Evolutionary conservation across 2,113 vertebrate genomes (phyloP).

Genomic region (Cromileptes altivelis): DNA sequence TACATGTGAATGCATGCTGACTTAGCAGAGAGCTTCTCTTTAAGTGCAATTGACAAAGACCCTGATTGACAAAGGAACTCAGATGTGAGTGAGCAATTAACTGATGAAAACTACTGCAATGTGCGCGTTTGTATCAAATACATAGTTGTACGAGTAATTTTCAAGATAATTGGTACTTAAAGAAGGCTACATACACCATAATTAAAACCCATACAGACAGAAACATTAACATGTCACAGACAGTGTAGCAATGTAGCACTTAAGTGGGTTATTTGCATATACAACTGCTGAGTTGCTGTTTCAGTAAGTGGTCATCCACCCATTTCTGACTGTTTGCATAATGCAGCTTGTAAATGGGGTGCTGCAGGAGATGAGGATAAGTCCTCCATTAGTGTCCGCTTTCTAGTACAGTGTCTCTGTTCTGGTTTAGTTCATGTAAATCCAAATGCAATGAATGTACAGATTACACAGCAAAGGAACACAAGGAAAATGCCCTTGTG

Average conservation of each 20-base stretch:
- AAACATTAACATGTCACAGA: neutral
- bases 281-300: slow-evolving; percentile 3
- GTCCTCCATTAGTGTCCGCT: slow-evolving; percentile 17
- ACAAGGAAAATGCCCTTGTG: too few relatives aligned
- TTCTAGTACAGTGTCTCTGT: neutral
- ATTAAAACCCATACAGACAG: neutral
- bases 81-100: neutral
- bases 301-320: slow-evolving; percentile 14
- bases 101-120: neutral
- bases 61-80: neutral
- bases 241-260: neutral
- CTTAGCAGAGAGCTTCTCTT: neutral
- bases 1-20: neutral
- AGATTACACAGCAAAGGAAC: too few relatives aligned
- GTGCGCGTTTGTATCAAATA: neutral
- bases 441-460: too few relatives aligned
- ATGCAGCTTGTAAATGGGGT: slow-evolving; percentile 20
- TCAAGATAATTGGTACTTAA: neutral
- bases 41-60: neutral
- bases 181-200: neutral
- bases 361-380: neutral
- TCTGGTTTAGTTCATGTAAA: neutral
- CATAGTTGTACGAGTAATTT: neutral
- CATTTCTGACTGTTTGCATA: slow-evolving; percentile 19
- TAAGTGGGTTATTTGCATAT: neutral